These are phyloP conservation scores for Ondatra zibethicus DNA, from an alignment of 2,113 vertebrate genomes.

Conservation along the genomic window DNA sequence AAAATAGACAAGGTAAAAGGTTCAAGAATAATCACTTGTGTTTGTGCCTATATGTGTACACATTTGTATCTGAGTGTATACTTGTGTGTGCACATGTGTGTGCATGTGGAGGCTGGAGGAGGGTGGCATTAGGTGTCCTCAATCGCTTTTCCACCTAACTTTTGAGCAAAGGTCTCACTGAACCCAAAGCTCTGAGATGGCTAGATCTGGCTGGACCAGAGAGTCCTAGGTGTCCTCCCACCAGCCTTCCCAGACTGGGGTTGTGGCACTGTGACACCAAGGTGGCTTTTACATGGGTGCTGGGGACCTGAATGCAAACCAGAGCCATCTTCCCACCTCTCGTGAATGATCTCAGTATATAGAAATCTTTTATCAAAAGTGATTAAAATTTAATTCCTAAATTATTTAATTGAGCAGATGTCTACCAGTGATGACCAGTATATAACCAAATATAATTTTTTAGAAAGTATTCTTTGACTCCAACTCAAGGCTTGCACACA, in stretches of 20 bases:
- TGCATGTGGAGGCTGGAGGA: not conserved
- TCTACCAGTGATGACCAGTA: constrained; percentile 24
- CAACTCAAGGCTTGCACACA: not conserved
- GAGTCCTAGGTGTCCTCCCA: not conserved
- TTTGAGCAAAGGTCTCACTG: not conserved
- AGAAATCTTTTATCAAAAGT: constrained; percentile 25
- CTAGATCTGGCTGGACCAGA: not conserved
- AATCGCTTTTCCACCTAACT: not conserved
- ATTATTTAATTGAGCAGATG: constrained; percentile 47
- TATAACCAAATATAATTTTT: constrained; percentile 29
- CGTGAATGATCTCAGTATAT: constrained; percentile 6
- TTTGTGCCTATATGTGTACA: not conserved
- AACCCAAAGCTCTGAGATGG: not conserved
- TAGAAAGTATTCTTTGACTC: not conserved
- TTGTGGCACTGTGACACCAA: not conserved
- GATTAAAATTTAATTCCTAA: constrained; percentile 54
- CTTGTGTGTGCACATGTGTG: not conserved
- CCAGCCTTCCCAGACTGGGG: not conserved
- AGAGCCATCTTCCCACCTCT: not conserved
- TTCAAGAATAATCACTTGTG: not conserved
- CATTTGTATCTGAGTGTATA: not conserved
- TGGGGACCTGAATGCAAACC: not conserved
- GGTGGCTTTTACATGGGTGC: not conserved
- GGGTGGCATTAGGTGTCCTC: too few species aligned
- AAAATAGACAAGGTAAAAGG: not conserved